Evolutionary conservation across 2,888 invertebrate species (phyloP).

Genomic region (Lasioglossum morio): DNA sequence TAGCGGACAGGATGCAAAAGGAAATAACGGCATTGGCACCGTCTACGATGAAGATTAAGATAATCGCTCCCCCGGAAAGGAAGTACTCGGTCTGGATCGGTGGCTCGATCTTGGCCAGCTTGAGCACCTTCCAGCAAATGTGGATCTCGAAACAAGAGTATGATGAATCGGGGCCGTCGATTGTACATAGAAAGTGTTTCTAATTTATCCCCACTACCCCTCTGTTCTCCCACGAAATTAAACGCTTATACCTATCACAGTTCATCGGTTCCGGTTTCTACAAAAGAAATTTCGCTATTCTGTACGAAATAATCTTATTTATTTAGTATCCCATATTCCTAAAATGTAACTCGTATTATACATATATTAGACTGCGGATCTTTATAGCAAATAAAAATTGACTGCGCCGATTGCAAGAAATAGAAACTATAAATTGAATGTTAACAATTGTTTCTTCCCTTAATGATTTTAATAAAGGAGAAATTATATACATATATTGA

Average conservation of each 20-base stretch:
- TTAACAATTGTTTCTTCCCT: no score
- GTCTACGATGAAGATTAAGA: constrained; percentile 86
- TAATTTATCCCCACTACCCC: constrained; percentile 67
- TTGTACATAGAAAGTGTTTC: constrained; percentile 86
- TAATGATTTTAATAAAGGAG: no score
- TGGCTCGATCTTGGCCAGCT: constrained; percentile 85
- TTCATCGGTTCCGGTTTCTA: not conserved
- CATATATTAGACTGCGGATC: no score
- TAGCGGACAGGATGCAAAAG: constrained; percentile 85
- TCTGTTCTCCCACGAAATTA: not conserved
- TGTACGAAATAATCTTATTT: constrained; percentile 66
- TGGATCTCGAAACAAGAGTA: constrained; percentile 86
- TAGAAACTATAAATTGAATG: no score
- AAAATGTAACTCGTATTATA: constrained; percentile 70
- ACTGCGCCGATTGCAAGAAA: no score
- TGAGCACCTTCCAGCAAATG: constrained; percentile 86
- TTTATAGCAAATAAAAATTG: no score
- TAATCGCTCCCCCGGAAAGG: constrained; percentile 86
- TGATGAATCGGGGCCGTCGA: constrained; percentile 85
- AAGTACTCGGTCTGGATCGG: constrained; percentile 86
- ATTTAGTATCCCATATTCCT: constrained; percentile 68
- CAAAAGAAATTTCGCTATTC: constrained; percentile 11
- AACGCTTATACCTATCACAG: not conserved
- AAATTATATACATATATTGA: no score
- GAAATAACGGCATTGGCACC: constrained; percentile 86